Base-by-base conservation (phyloP, 2,113 vertebrate species). In the Corythaeola cristata region DNA sequence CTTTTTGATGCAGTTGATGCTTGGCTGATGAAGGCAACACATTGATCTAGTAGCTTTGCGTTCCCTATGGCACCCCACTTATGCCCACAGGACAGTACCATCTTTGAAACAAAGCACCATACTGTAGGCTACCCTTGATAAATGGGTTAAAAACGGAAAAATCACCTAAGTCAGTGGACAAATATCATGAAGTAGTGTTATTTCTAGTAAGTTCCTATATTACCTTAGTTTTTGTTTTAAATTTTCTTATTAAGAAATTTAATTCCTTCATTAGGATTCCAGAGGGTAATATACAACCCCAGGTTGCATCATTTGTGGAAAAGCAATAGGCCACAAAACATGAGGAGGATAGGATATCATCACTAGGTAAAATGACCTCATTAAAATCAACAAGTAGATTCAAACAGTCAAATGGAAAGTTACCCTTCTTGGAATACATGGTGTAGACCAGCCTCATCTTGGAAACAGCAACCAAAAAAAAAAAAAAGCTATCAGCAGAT, bases 71-170 rank as follows among this genome's bases (percentile, higher is more conserved):
- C 2, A 9, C 37, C 52, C 33, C 63, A 32, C 39, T 63, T 53
- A n/a, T 4, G 3, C 9, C 45, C 33, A 33, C 6, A 44, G 41
- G 35, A 53, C 12, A 23, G 27, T 8, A n/a, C 2, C 0, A 39
- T 21, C 39, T 77, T 77, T 4, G 8, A 85, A 89, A 84, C 4
- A 27, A 85, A 85, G 47, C 19, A 58, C 14, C 17, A 45, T 66
- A 59, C 6, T 60, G 56, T 52, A 7, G 56, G 37, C 20, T 88
- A 66, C 39, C 27, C 58, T 74, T 62, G 45, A 53, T 12, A 77
- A 80, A 39, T 52, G 32, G 60, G 60, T 26, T 85, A 33, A 76
- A 67, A 83, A n/a, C 8, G 15, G 58, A 76, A n/a, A 89, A 62
- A 60, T 55, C 26, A 45, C 23, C 28, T 15, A 5, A 84, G 21